Base-by-base conservation (phyloP, 2,113 vertebrate genomes). In the Caloenas nicobarica region DNA sequence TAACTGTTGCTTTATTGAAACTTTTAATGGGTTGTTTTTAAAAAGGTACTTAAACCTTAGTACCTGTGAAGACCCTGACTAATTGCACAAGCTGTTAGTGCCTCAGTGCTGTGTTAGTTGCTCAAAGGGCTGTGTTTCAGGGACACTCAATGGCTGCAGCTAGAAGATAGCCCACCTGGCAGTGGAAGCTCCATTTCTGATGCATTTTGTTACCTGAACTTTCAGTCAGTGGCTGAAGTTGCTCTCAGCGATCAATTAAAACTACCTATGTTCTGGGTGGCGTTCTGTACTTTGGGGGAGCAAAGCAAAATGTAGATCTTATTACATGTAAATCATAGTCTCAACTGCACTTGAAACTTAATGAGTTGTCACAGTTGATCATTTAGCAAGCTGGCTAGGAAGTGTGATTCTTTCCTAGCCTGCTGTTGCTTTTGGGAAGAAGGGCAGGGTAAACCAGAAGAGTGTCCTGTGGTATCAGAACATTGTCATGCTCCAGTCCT, bases 291-390 rank as follows among this genome's bases (percentile, higher is more conserved):
- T 58, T 24, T 0, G 10, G 13, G 7, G 51, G 51, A 86, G 24
- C 18, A 61, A 62, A 65, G 28, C 3, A 5, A 70, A 74, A 14
- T 6, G 23, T 36, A 17, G 4, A 22, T 34, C 29, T 81, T 72
- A 4, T 2, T 57, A 8, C 6, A 3, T 9, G 46, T 82, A 1
- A 0, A 0, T 13, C 80, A 2, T 4, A 26, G 48, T 68, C 53
- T 79, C 31, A 56, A 2, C 38, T 11, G 28, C 14, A 5, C 33
- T 89, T 62, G 26, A 70, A 87, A 64, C 2, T 42, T 51, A 2
- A 9, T 36, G 24, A 64, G 26, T 21, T 90, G 53, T 42, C 31
- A 33, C 11, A 9, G 56, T 28, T 77, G 16, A 56, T 34, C 10
- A 5, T 33, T 71, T 53, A n/a, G 23, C 66, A 40, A 28, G 14